Evolutionary conservation across 2,888 invertebrate species (phyloP), one percentile per base, ranked within the genome.

Genomic region (Glaucopsyche alexis): DNA sequence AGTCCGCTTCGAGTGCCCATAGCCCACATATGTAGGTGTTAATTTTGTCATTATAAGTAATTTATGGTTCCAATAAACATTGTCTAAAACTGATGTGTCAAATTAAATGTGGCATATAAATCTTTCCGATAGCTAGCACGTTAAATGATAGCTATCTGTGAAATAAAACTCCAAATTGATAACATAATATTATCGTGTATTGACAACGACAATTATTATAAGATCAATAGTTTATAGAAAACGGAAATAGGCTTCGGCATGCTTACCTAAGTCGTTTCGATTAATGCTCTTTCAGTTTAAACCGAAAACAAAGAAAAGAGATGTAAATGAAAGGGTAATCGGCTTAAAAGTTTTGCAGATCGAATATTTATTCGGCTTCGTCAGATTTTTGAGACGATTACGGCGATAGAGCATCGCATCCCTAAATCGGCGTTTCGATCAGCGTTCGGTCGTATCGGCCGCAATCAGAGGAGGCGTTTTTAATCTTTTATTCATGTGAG

Each of bases 401-500:
- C 78, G 75, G 72, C 76, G 79, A 81, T 85, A 83, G 78, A 77
- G 76, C 79, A 79, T 67, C 16, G 76, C 77, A 78, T 82, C 80
- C 82, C 83, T 80, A 84, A 84, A 85, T 83, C 83, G 81, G 78
- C 75, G 80, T 77, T 80, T 78, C 82, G 84, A 83, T 82, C 85
- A 79, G 81, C 81, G 81, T 82, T 81, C 81, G 80, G 76, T 78
- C 81, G 82, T 87, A 90, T 90, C 89, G 79, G 81, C 80, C 82
- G 85, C 88, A 89, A 91, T 90, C 91, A 85, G 82, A 79, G 79
- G 82, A 83, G 80, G 83, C 82, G 82, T 87, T 91, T 90, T 91
- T 88, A 88, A 89, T 90, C 84, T 91, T 89, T 88, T 88, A 87
- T 90, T 90, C 87, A 87, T 87, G 87, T 75, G 83, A 83, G 83